phyloP scores from a whole-genome alignment of 1,140 invertebrate species.

The Myzus persicae region DNA sequence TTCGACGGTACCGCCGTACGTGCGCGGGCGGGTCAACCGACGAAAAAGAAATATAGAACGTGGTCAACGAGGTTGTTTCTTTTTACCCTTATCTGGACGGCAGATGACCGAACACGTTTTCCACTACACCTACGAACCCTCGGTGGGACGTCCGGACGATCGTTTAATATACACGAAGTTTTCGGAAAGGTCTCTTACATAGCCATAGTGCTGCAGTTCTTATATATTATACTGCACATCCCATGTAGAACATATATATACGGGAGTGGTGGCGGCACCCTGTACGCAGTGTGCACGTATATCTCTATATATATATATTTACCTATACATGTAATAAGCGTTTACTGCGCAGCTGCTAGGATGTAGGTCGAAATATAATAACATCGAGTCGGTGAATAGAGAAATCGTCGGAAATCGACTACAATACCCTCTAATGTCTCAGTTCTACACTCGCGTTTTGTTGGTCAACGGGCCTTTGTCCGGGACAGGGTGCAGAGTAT shows the following conservation, averaged over 20 bases:
- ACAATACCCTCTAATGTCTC: background rate
- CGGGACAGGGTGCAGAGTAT: background rate
- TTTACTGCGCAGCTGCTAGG: background rate
- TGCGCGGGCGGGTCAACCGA: background rate
- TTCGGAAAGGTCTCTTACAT: background rate
- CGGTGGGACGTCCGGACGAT: background rate
- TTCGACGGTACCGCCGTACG: background rate
- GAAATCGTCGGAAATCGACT: background rate
- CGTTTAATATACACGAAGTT: background rate
- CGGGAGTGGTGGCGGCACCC: background rate
- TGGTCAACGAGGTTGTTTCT: background rate
- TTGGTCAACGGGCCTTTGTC: background rate
- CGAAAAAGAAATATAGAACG: background rate
- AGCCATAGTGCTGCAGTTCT: background rate
- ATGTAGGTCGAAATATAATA: background rate
- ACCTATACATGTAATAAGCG: background rate
- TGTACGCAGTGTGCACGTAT: background rate
- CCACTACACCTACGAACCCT: background rate
- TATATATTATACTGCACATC: background rate
- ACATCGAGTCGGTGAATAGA: background rate
- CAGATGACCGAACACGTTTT: slow-evolving; percentile 19
- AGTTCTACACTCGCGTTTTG: background rate
- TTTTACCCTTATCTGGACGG: slow-evolving; percentile 11
- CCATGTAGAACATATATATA: background rate
- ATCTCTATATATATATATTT: background rate